Conservation (phyloP, 2,888 invertebrate genomes). For the Agapostemon virescens region DNA sequence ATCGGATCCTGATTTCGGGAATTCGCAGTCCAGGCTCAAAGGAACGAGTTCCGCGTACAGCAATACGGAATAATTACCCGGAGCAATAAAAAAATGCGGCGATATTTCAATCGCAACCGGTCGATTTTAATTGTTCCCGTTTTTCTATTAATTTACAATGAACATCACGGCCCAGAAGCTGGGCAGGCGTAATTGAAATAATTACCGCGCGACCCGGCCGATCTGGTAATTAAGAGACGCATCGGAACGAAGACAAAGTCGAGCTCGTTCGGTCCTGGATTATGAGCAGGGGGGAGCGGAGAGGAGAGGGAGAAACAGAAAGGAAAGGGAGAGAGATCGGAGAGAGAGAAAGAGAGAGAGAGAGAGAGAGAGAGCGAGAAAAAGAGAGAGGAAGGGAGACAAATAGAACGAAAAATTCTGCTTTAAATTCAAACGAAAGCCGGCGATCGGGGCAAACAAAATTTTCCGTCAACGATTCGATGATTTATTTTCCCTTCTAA, state of each 20-base stretch:
- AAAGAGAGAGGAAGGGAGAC: background rate
- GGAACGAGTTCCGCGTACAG: background rate
- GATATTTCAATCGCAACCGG: constrained; percentile 21
- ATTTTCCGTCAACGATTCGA: constrained; percentile 28
- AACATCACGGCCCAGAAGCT: constrained; percentile 10
- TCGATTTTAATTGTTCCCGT: constrained; percentile 37
- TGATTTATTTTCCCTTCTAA: constrained; percentile 51
- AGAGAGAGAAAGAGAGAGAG: background rate
- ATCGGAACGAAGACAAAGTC: constrained; percentile 37
- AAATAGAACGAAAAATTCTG: constrained; percentile 14
- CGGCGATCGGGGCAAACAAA: constrained; percentile 36
- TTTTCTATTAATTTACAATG: constrained; percentile 30
- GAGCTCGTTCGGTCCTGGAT: background rate
- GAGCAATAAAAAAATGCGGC: constrained; percentile 37
- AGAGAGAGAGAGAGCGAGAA: background rate
- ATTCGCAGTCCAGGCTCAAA: background rate
- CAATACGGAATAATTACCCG: constrained; percentile 12
- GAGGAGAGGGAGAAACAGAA: background rate
- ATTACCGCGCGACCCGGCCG: constrained; percentile 31
- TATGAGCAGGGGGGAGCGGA: background rate
- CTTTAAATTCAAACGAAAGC: constrained; percentile 19
- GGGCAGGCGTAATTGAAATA: constrained; percentile 34
- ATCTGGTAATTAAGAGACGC: constrained; percentile 47
- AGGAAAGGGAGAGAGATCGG: background rate
- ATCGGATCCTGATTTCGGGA: background rate